phyloP scores from a whole-genome alignment of 2,113 vertebrate species.

The Campylomormyrus numenius region DNA sequence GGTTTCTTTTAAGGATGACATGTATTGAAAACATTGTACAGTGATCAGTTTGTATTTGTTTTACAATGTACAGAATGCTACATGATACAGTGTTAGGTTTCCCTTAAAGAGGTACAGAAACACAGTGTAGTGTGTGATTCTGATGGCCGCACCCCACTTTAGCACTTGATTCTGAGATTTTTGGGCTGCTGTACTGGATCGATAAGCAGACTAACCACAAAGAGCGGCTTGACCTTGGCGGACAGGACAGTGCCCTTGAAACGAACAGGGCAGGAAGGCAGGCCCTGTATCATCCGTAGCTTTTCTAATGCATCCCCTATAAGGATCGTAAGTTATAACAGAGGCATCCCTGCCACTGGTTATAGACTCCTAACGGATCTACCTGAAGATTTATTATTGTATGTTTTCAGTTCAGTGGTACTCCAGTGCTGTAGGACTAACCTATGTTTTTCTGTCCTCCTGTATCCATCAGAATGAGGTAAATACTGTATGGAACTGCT shows the following conservation, averaged over 20 bases:
- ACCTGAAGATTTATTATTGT: slow-evolving; percentile 81
- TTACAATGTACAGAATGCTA: neutral
- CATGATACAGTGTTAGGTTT: neutral
- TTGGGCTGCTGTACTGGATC: neutral
- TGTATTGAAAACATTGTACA: neutral
- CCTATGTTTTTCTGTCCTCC: slow-evolving; percentile 85
- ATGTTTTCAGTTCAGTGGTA: slow-evolving; percentile 75
- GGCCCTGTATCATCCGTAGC: neutral
- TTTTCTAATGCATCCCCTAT: neutral
- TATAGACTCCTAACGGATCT: slow-evolving; percentile 77
- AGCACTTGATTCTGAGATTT: neutral
- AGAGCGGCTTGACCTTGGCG: neutral
- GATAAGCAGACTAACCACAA: neutral
- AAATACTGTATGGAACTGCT: neutral
- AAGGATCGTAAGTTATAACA: slow-evolving; percentile 82
- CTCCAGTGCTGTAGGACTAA: slow-evolving; percentile 92
- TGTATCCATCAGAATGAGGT: slow-evolving; percentile 74
- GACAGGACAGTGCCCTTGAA: neutral
- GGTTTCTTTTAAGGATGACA: neutral
- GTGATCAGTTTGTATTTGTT: neutral
- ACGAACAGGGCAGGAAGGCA: neutral
- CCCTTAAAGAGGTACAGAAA: neutral
- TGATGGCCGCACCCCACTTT: neutral
- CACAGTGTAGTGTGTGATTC: neutral
- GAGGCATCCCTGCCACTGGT: slow-evolving; percentile 85